A percentile compares a stretch with the other conserved stretches of the same genome.
phyloP scores from a whole-genome alignment of 2,888 invertebrate species.

The Agrotis exclamationis region DNA sequence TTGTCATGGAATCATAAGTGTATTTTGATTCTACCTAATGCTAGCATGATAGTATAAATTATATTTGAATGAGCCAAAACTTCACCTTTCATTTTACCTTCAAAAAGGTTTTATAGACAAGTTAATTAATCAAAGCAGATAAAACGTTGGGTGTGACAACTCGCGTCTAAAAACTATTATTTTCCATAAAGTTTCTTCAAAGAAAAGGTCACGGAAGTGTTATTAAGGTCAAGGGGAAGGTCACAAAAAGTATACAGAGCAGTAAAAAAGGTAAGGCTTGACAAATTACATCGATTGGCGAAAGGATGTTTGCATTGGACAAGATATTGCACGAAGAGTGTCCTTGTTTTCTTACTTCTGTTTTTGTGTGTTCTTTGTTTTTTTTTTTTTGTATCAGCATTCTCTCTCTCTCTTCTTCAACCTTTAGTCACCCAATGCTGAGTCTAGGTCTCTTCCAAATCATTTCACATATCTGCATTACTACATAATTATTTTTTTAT shows the following conservation, averaged over 20 bases:
- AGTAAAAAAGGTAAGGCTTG: slow-evolving; percentile 7
- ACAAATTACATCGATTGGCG: background rate
- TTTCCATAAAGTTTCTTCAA: slow-evolving; percentile 12
- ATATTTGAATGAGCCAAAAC: too few species aligned
- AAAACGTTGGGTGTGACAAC: background rate
- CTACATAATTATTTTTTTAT: too few species aligned
- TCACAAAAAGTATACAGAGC: background rate
- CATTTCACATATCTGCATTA: too few species aligned
- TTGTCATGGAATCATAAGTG: too few species aligned
- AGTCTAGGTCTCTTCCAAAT: too few species aligned
- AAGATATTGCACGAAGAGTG: background rate
- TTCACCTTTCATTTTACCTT: too few species aligned
- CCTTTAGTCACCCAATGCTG: too few species aligned
- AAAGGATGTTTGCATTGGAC: background rate
- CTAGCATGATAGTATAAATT: too few species aligned
- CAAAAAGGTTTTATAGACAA: slow-evolving; percentile 1
- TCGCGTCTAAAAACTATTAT: background rate
- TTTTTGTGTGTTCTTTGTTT: background rate
- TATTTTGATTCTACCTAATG: too few species aligned
- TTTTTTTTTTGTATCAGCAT: too few species aligned
- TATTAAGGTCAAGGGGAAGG: slow-evolving; percentile 11
- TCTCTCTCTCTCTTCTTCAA: too few species aligned
- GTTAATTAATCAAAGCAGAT: background rate
- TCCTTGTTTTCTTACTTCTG: background rate
- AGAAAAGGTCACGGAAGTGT: slow-evolving; percentile 15